Base-by-base conservation (phyloP, 2,888 invertebrate genomes). In the Oscheius onirici region DNA sequence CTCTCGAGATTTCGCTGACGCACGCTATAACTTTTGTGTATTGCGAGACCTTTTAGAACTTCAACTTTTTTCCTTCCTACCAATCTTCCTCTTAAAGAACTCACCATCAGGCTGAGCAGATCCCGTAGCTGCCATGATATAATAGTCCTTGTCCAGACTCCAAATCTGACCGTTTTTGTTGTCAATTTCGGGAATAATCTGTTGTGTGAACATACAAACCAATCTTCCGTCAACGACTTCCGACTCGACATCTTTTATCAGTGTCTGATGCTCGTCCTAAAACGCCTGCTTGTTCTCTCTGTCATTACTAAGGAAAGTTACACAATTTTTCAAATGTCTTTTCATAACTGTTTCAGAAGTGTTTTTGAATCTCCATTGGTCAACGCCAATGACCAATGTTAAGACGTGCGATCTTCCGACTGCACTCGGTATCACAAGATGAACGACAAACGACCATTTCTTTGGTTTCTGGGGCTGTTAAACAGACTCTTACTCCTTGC, bases 41-140 rank as follows among this genome's bases (percentile, higher is more conserved):
- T n/a, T n/a, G n/a, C n/a, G 34, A 34, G 34, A 8, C 8, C 34
- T 34, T 34, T 34, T 34, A n/a, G n/a, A n/a, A n/a, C n/a, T n/a
- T n/a, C n/a, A n/a, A n/a, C n/a, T n/a, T n/a, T n/a, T n/a, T n/a
- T n/a, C n/a, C n/a, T n/a, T n/a, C n/a, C n/a, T n/a, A n/a, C n/a
- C n/a, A n/a, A n/a, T n/a, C n/a, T n/a, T n/a, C n/a, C n/a, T n/a
- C 34, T 34, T 34, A 8, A 34, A 34, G 8, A 0, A 60, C 77
- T 57, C 55, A 86, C 85, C 84, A 75, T 84, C 84, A 2, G 86
- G 84, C 60, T 86, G 85, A 54, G 84, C 82, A 1, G 79, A 75
- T 57, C 86, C 86, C 22, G 86, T 86, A 1, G 86, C 86, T 13
- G 83, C 86, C 75, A 86, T 79, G 46, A 86, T 69, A 73, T 74